phyloP scores from a whole-genome alignment of 2,113 vertebrate species.

The Thomomys bottae region DNA sequence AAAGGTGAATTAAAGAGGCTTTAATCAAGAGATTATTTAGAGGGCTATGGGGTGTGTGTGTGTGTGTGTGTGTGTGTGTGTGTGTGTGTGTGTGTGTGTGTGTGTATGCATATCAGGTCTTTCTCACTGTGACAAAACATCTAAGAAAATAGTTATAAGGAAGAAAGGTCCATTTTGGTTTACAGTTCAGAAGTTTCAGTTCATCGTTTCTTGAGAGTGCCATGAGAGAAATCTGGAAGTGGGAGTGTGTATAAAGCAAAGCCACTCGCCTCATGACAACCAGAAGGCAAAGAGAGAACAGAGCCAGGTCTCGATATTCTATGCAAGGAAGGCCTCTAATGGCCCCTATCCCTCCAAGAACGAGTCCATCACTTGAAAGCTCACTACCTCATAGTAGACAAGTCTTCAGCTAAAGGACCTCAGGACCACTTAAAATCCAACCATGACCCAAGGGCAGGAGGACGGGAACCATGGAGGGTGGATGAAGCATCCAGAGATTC shows the following conservation, averaged over 20 bases:
- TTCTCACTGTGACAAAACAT: neutral
- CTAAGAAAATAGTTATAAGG: neutral
- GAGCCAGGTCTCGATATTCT: neutral
- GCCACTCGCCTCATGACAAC: neutral
- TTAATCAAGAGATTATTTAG: neutral
- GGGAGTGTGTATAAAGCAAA: too few relatives aligned
- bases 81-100: too few relatives aligned
- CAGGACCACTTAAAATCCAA: neutral
- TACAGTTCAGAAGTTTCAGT: neutral
- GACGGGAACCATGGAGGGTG: neutral
- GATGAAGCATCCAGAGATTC: neutral
- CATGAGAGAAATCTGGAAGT: neutral
- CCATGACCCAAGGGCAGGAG: neutral
- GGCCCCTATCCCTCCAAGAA: neutral
- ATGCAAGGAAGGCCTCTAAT: neutral
- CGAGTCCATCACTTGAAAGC: too few relatives aligned
- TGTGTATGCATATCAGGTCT: too few relatives aligned
- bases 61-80: too few relatives aligned
- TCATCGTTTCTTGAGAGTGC: neutral
- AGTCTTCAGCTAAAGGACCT: neutral
- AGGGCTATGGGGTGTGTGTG: neutral
- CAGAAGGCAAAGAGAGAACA: neutral
- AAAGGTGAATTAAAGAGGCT: neutral
- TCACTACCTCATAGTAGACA: neutral
- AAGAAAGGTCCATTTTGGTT: neutral